Conservation (phyloP, 2,113 vertebrate genomes). For the Xenopus borealis region DNA sequence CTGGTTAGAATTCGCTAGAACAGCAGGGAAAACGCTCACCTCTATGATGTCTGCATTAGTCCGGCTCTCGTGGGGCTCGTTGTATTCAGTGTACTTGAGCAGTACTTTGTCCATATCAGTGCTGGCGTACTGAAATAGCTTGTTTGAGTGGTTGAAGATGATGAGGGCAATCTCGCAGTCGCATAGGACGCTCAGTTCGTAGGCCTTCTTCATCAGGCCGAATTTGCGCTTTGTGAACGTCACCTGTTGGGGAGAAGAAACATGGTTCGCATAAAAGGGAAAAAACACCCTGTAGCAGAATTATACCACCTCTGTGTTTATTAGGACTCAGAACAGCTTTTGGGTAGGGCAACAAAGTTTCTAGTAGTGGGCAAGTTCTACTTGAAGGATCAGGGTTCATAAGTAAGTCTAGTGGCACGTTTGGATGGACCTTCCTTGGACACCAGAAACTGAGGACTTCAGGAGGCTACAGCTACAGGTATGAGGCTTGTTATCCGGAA, state of each 20-base stretch:
- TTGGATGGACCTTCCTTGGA: no score
- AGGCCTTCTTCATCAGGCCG: conserved; percentile 98
- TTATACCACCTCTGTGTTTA: no score
- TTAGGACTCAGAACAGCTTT: no score
- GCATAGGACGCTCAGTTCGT: conserved; percentile 81
- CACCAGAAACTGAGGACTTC: no score
- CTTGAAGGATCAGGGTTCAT: no score
- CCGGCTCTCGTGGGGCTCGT: conserved; percentile 89
- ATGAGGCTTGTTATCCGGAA: no score
- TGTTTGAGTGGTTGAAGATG: conserved; percentile 85
- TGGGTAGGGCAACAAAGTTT: no score
- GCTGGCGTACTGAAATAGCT: conserved; percentile 93
- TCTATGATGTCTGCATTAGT: conserved; percentile 93
- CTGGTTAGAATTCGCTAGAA: neutral
- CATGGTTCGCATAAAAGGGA: neutral
- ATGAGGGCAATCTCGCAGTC: conserved; percentile 68
- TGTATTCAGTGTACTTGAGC: conserved; percentile 95
- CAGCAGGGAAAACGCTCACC: conserved; percentile 61
- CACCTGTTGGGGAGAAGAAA: conserved; percentile 55
- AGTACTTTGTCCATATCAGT: conserved; percentile 97
- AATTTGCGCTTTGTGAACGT: conserved; percentile 85
- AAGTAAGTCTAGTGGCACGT: no score
- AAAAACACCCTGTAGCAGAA: neutral
- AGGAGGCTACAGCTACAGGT: no score
- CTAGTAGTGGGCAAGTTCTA: no score